Percentiles rank a stretch among this genome's conserved stretches.
Evolutionary conservation across 2,888 invertebrate genomes (phyloP).

Genomic region (Podabrus alpinus): DNA sequence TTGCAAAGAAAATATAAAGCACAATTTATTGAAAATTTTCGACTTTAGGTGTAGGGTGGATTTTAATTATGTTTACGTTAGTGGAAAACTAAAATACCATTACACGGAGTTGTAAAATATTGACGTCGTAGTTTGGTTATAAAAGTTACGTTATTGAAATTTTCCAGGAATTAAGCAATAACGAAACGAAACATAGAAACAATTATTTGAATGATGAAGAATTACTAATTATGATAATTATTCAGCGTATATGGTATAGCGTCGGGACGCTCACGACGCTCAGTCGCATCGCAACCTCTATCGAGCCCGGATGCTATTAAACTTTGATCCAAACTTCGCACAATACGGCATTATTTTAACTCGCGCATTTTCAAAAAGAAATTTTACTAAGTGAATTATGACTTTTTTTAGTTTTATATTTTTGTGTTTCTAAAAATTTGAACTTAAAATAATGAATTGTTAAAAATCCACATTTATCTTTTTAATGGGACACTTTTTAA

Average conservation of each 20-base stretch:
- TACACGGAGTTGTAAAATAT: neutral
- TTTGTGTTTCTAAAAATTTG: neutral
- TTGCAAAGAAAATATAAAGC: neutral
- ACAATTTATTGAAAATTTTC: neutral
- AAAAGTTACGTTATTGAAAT: neutral
- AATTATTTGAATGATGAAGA: neutral
- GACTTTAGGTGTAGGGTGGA: neutral
- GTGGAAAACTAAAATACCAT: neutral
- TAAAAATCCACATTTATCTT: neutral
- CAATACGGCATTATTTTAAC: neutral
- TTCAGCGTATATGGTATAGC: conserved; percentile 5
- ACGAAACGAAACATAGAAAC: neutral
- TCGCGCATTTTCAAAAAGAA: neutral
- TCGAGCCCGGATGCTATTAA: conserved; percentile 23
- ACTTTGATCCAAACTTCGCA: conserved; percentile 1
- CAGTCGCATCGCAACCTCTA: conserved; percentile 30
- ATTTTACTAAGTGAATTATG: neutral
- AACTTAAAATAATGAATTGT: neutral
- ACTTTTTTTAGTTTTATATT: neutral
- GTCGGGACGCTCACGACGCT: conserved; percentile 26
- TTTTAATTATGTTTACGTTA: neutral
- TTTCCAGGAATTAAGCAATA: neutral
- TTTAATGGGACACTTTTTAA: conserved; percentile 2
- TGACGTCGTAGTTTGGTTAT: neutral
- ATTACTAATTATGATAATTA: conserved; percentile 3